Evolutionary conservation across 2,113 vertebrate species (phyloP).

Genomic region (Trichechus manatus): DNA sequence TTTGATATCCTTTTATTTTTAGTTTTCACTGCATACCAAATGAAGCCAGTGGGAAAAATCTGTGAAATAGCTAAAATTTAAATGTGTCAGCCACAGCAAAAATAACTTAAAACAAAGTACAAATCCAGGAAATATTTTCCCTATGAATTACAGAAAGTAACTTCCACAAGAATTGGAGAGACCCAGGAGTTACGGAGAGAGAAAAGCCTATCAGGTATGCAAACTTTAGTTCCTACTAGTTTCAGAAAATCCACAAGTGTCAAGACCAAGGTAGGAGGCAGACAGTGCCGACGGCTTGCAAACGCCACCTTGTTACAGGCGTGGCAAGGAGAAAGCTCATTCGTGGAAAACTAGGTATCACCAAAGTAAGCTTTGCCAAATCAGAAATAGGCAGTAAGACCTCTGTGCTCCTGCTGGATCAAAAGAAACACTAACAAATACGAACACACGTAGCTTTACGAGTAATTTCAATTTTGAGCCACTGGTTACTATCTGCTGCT

Average conservation of each 20-base stretch:
- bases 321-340: neutral
- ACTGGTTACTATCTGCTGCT: neutral
- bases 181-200: neutral
- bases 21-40: conserved; percentile 64
- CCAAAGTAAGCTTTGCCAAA: no score
- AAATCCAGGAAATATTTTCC: conserved; percentile 59
- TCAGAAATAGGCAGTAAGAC: neutral
- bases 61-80: conserved; percentile 56
- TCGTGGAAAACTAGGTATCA: neutral
- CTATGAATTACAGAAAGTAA: neutral
- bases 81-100: conserved; percentile 60
- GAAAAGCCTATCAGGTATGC: neutral
- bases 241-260: neutral
- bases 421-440: neutral
- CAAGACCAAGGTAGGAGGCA: neutral
- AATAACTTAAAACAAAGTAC: conserved; percentile 57
- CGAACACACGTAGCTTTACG: neutral
- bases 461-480: neutral
- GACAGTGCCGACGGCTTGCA: neutral
- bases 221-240: neutral
- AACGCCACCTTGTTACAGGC: neutral
- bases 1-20: conserved; percentile 67
- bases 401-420: neutral
- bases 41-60: neutral
- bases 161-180: neutral